Percentiles rank a stretch among this genome's conserved stretches.
phyloP scores from a whole-genome alignment of 2,113 vertebrate genomes.

The Sigmodon hispidus region DNA sequence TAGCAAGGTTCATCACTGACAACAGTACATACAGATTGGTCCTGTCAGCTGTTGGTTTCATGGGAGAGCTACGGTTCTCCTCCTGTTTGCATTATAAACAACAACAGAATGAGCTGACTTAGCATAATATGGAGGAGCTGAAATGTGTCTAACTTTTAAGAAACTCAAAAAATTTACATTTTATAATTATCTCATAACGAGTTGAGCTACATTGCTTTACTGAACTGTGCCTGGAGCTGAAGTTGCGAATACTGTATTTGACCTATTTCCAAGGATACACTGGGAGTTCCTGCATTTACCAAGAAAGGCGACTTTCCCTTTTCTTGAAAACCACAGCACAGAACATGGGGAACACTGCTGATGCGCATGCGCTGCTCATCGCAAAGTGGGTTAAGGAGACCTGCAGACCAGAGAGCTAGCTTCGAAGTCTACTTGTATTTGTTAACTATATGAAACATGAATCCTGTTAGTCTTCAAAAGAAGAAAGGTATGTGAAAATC shows the following conservation, averaged over 20 bases:
- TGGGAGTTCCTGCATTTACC: too few relatives aligned
- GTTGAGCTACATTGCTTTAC: neutral
- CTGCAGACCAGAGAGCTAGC: neutral
- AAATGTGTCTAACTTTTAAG: neutral
- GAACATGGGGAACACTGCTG: neutral
- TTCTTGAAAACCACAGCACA: neutral
- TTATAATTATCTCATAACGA: neutral
- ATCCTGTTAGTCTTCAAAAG: neutral
- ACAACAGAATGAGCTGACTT: neutral
- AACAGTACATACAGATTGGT: neutral
- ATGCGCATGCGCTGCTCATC: neutral
- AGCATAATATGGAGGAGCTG: neutral
- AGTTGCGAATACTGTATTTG: neutral
- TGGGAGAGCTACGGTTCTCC: neutral
- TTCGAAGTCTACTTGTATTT: neutral
- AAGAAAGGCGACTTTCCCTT: neutral
- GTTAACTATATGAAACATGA: neutral
- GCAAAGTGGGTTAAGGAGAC: neutral
- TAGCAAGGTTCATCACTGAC: neutral
- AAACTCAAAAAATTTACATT: neutral
- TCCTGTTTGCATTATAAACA: neutral
- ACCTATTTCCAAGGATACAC: neutral
- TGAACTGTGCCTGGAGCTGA: neutral
- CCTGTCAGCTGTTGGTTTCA: neutral
- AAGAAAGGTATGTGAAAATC: neutral